A percentile compares a stretch with the other conserved stretches of the same genome.
These are phyloP conservation scores for Nannoperca obscura DNA, from an alignment of 2,797 vertebrate genomes.

Conservation along the genomic window DNA sequence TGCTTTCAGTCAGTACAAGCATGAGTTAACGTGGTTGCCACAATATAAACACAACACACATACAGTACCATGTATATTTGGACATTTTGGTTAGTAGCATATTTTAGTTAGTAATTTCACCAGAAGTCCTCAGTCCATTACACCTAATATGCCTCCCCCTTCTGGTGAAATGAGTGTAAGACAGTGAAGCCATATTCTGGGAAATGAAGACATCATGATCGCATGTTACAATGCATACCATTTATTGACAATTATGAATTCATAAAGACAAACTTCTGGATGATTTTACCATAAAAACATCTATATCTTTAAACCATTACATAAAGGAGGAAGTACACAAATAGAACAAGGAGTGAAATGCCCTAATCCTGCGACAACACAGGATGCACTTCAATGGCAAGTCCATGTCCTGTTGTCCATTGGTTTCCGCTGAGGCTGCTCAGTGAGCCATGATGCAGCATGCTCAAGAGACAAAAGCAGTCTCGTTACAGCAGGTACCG, in stretches of 20 bases:
- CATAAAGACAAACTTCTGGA: conserved; percentile 28
- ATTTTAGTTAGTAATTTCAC: conserved; percentile 13
- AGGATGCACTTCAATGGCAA: conserved; percentile 45
- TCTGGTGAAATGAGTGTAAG: conserved; percentile 62
- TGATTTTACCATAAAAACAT: conserved; percentile 40
- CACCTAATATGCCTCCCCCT: conserved; percentile 64
- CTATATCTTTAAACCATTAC: conserved; percentile 33
- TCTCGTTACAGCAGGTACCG: conserved; percentile 7
- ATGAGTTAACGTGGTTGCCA: background rate
- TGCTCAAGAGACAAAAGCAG: conserved; percentile 19
- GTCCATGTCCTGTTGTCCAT: conserved; percentile 46
- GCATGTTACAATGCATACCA: conserved; percentile 41
- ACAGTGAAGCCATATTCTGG: conserved; percentile 6
- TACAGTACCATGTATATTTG: background rate
- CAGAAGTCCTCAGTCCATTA: conserved; percentile 7
- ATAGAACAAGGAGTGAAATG: conserved; percentile 31
- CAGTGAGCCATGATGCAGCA: conserved; percentile 20
- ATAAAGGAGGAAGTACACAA: conserved; percentile 39
- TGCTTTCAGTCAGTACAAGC: background rate
- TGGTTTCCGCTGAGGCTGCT: conserved; percentile 44
- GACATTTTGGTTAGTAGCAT: conserved; percentile 6
- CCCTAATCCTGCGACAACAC: conserved; percentile 26
- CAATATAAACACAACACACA: background rate
- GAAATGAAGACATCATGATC: conserved; percentile 25
- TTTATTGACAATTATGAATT: conserved; percentile 61